Evolutionary conservation across 2,113 vertebrate species (phyloP).

Genomic region (Archocentrus centrarchus): DNA sequence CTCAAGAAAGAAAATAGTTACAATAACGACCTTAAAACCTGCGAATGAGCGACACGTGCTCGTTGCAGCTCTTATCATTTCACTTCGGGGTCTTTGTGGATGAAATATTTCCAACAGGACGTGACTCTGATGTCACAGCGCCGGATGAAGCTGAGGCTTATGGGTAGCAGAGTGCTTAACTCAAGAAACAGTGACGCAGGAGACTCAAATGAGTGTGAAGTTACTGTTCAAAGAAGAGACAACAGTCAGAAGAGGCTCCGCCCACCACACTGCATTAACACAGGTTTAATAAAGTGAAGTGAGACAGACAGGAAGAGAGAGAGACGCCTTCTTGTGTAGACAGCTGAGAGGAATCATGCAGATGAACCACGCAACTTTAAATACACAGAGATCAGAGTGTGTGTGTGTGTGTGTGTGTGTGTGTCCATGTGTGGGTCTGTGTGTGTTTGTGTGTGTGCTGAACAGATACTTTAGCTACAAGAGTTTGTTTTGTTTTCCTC

Average conservation of each 20-base stretch:
- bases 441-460: constrained; percentile 14
- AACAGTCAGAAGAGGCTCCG: constrained; percentile 6
- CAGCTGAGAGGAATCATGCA: constrained; percentile 45
- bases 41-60: neutral
- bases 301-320: neutral
- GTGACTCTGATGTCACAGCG: neutral
- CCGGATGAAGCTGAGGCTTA: neutral
- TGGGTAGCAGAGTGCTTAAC: rapidly evolving
- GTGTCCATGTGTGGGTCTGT: constrained; percentile 40
- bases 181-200: neutral
- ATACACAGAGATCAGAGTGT: constrained; percentile 31
- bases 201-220: neutral
- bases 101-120: neutral
- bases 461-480: neutral
- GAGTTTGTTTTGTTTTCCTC: constrained; percentile 28
- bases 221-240: neutral
- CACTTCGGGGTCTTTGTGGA: neutral
- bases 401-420: constrained; percentile 28
- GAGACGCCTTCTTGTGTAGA: constrained; percentile 9
- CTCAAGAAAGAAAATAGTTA: neutral
- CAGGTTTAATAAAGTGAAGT: neutral
- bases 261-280: constrained; percentile 7
- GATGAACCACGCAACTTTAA: constrained; percentile 32
- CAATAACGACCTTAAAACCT: neutral
- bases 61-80: neutral